These are phyloP conservation scores for Candoia aspera DNA, from an alignment of 2,113 vertebrate genomes.

Conservation along the genomic window DNA sequence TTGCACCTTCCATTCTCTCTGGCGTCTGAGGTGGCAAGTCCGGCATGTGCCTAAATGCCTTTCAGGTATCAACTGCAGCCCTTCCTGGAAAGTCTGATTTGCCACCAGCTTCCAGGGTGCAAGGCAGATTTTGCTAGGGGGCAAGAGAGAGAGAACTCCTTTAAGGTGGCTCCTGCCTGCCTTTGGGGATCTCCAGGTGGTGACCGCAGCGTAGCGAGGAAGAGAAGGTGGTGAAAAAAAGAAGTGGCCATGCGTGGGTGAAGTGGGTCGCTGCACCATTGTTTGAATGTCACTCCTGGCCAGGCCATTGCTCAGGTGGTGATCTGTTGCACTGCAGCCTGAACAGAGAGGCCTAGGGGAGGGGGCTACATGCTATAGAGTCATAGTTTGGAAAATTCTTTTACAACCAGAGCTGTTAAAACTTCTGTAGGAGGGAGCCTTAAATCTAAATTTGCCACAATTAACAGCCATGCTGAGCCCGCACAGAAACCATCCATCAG, in stretches of 20 bases:
- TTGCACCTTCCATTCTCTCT: not conserved
- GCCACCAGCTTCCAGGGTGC: not conserved
- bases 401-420: constrained; percentile 20
- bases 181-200: not conserved
- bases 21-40: not conserved
- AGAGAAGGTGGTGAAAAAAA: not conserved
- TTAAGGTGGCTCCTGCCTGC: not conserved
- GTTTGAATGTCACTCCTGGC: not conserved
- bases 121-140: not conserved
- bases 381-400: not conserved
- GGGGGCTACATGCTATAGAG: not conserved
- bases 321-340: not conserved
- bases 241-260: not conserved
- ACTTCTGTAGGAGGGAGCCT: not conserved
- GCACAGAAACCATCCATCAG: fast-evolving
- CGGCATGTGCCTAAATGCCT: too few relatives aligned
- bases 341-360: not conserved
- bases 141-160: too few relatives aligned
- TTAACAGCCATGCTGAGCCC: not conserved
- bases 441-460: not conserved
- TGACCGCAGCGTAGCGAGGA: not conserved
- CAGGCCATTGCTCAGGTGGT: not conserved
- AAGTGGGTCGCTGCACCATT: not conserved
- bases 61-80: not conserved
- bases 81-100: not conserved